Conservation (phyloP, 2,888 invertebrate species). For the Salticus scenicus region DNA sequence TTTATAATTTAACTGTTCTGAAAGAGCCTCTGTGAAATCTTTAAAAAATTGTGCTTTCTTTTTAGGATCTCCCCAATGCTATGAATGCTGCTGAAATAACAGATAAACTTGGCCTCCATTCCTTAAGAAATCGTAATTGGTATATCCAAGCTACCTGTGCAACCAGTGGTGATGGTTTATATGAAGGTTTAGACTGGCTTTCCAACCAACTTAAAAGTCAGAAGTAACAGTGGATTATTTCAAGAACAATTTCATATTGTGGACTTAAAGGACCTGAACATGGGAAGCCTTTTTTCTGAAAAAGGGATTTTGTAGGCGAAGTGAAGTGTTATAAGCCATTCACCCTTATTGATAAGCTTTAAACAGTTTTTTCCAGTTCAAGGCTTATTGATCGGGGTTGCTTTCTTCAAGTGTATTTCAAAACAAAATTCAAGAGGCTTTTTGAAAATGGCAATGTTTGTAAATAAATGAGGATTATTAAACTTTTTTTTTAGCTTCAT, state of each 20-base stretch:
- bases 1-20: too few species aligned
- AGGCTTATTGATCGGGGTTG: constrained; percentile 55
- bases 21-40: too few species aligned
- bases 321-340: constrained; percentile 38
- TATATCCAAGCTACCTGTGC: constrained; percentile 98
- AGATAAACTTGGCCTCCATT: constrained; percentile 98
- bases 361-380: constrained; percentile 37
- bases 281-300: constrained; percentile 42
- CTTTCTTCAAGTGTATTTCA: constrained; percentile 39
- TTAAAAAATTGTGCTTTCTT: too few species aligned
- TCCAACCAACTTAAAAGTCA: constrained; percentile 98
- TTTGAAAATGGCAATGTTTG: constrained; percentile 65
- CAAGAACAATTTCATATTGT: constrained; percentile 62
- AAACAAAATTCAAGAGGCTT: constrained; percentile 47
- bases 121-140: constrained; percentile 93
- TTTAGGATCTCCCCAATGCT: constrained; percentile 92
- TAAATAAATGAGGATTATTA: constrained; percentile 68
- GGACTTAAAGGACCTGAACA: constrained; percentile 54
- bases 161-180: constrained; percentile 98
- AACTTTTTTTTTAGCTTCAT: constrained; percentile 56
- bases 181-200: constrained; percentile 99
- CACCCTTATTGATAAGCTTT: constrained; percentile 54
- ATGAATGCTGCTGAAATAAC: constrained; percentile 99
- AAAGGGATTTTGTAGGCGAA: constrained; percentile 59
- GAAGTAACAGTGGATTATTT: constrained; percentile 67